These are phyloP conservation scores for Cavia aperea DNA, from an alignment of 2,113 vertebrate genomes.

Conservation along the genomic window DNA sequence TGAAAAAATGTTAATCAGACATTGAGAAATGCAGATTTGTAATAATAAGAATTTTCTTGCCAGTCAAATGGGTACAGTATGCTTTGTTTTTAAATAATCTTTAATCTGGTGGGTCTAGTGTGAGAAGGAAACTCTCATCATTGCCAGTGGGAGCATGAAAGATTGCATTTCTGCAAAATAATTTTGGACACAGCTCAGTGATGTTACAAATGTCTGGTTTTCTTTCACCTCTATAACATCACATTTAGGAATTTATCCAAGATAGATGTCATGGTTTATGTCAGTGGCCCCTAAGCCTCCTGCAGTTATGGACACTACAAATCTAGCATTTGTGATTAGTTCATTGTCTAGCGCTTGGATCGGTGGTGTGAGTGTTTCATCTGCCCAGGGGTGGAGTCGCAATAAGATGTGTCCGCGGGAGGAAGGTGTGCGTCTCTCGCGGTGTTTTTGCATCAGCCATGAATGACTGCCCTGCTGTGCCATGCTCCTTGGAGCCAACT, in stretches of 20 bases:
- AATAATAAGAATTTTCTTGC: not conserved
- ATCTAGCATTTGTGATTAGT: too few species aligned
- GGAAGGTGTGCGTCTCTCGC: too few species aligned
- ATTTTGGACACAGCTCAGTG: not conserved
- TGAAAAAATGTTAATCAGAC: not conserved
- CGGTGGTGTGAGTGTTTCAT: too few species aligned
- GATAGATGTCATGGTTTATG: not conserved
- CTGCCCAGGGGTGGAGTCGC: too few species aligned
- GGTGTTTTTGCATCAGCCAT: too few species aligned
- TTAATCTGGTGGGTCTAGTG: not conserved
- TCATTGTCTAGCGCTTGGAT: too few species aligned
- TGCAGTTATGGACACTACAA: too few species aligned
- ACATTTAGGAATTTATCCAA: not conserved
- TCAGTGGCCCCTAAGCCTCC: too few species aligned
- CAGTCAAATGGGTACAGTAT: not conserved
- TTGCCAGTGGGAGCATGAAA: not conserved
- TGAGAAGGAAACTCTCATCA: not conserved
- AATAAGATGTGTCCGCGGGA: too few species aligned
- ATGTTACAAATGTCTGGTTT: not conserved
- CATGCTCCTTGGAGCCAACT: too few species aligned
- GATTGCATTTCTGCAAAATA: not conserved
- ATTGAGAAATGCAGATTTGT: not conserved
- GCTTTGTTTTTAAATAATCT: not conserved
- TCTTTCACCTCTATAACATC: not conserved
- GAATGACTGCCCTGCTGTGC: too few species aligned